Base-by-base conservation (phyloP, 2,113 vertebrate species). In the Lates calcarifer region DNA sequence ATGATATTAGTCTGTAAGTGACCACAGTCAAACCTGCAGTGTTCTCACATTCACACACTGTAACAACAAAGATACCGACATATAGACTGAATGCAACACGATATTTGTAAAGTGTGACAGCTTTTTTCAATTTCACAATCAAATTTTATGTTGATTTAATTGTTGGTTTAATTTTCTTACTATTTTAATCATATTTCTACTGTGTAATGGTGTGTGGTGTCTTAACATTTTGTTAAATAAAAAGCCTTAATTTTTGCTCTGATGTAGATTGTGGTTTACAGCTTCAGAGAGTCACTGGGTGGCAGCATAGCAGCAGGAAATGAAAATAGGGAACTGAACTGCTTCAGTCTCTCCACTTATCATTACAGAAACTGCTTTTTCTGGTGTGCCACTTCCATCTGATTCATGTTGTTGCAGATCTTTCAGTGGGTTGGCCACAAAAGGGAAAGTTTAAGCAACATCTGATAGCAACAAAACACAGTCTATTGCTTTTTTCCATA, bases 291-390 rank as follows among this genome's bases (percentile, higher is more conserved):
- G 58, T 29, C 89, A 84, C 84, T 83, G 11, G 88, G 68, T 77
- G 90, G 90, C 79, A 93, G 89, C 53, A 88, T 0, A 84, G 72
- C 66, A 67, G 15, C 79, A 79, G 14, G 9, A 24, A 51, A 66
- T 43, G 22, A 2, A 57, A 29, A 12, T 4, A 1, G 20, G 8
- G 22, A 55, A 56, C 33, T n/a, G 22, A 74, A 22, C 14, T 14
- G 18, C 26, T 10, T 47, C 22, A 35, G 24, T 55, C 15, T 53
- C 43, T 57, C 2, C 13, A n/a, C 1, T 5, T 3, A 41, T 9
- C 20, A 24, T 2, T 1, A 22, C 3, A 4, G n/a, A 18, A 15
- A n/a, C 9, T 22, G 41, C 10, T 49, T 33, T 3, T 9, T 47
- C 15, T 55, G n/a, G 63, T 33, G 24, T 35, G 18, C 26, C 2